These are phyloP conservation scores for roundworm (Caenorhabditis elegans) DNA, from an alignment of 1,140 invertebrate species.

Conservation along the genomic window WBcel235 BX284603.4:4467001-4467500, in stretches of 20 bases:
- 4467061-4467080: no score
- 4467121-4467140: constrained; percentile 12
- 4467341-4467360: not conserved
- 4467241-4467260: constrained; percentile 37
- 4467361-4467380: not conserved
- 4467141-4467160: constrained; percentile 31
- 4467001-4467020: no score
- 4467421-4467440: not conserved
- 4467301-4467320: constrained; percentile 41
- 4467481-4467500: no score
- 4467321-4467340: constrained; percentile 22
- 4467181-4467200: constrained; percentile 5
- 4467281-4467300: constrained; percentile 46
- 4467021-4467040: no score
- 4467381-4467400: not conserved
- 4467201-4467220: constrained; percentile 12
- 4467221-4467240: constrained; percentile 39
- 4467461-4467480: no score
- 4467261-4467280: constrained; percentile 43
- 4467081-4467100: no score
- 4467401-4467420: not conserved
- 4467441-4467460: not conserved
- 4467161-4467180: constrained; percentile 30
- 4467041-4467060: no score
- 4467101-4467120: not conserved